A percentile compares a stretch with the other conserved stretches of the same genome.
Conservation (phyloP, 2,797 vertebrate genomes). For the Avahi laniger region DNA sequence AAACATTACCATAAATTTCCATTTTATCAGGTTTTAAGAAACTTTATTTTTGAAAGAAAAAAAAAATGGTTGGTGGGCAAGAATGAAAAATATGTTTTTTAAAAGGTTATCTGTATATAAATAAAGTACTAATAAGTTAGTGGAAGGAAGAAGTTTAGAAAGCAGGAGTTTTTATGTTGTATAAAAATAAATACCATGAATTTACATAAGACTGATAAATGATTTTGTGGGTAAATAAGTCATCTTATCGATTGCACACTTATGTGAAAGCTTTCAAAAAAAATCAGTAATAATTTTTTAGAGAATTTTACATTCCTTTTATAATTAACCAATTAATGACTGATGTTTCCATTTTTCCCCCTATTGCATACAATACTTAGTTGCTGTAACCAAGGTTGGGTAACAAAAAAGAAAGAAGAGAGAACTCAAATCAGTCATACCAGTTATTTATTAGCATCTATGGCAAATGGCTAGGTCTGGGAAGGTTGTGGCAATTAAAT, state of each 20-base stretch:
- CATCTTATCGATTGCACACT: background rate
- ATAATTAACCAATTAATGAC: background rate
- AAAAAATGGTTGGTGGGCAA: background rate
- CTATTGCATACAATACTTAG: background rate
- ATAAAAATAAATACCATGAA: conserved; percentile 62
- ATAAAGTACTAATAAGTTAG: conserved; percentile 52
- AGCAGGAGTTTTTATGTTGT: background rate
- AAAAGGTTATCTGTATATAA: conserved; percentile 21
- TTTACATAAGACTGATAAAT: conserved; percentile 45
- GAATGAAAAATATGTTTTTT: conserved; percentile 39
- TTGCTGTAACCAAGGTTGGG: background rate
- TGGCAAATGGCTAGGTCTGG: background rate
- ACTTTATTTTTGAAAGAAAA: conserved; percentile 25
- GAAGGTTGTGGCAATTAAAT: background rate
- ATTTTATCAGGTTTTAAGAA: conserved; percentile 41
- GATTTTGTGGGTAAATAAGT: conserved; percentile 4
- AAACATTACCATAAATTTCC: background rate
- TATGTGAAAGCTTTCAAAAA: conserved; percentile 35
- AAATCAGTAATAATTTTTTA: background rate
- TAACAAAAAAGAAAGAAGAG: conserved; percentile 1
- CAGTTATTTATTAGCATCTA: background rate
- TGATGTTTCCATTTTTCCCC: background rate
- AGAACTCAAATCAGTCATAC: background rate
- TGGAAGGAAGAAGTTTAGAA: background rate
- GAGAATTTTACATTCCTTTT: background rate